phyloP scores from a whole-genome alignment of 2,888 invertebrate genomes.

The Eubasilissa splendida region DNA sequence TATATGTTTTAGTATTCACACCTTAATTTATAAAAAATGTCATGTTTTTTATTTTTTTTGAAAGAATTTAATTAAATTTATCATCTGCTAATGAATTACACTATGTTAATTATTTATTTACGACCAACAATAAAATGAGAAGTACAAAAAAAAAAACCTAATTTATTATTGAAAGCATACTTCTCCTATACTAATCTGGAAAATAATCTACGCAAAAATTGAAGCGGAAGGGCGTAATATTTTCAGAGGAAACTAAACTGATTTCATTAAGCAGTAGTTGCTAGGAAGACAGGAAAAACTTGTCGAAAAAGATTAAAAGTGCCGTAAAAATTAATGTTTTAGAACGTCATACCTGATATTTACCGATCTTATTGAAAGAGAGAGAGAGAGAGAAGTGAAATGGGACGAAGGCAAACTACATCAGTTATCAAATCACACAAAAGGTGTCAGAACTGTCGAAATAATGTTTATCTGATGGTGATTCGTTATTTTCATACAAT shows the following conservation, averaged over 20 bases:
- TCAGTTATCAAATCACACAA: slow-evolving; percentile 35
- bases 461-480: slow-evolving; percentile 36
- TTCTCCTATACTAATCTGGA: too few species aligned
- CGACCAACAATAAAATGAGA: too few species aligned
- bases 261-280: slow-evolving; percentile 31
- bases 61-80: too few species aligned
- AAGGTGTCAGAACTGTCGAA: slow-evolving; percentile 48
- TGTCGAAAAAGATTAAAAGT: slow-evolving; percentile 25
- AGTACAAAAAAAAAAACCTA: too few species aligned
- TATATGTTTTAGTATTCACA: too few species aligned
- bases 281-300: neutral
- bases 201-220: too few species aligned
- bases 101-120: too few species aligned
- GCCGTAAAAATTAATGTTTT: slow-evolving; percentile 52
- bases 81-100: too few species aligned
- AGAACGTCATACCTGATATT: slow-evolving; percentile 45
- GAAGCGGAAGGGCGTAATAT: neutral
- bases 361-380: slow-evolving; percentile 37
- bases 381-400: slow-evolving; percentile 14
- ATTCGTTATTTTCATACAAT: slow-evolving; percentile 36
- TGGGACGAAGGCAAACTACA: slow-evolving; percentile 37
- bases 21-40: too few species aligned
- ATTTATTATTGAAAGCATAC: too few species aligned
- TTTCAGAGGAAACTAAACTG: neutral
- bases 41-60: too few species aligned